Conservation (phyloP, 2,888 invertebrate species). For the Vandiemenella viatica region DNA sequence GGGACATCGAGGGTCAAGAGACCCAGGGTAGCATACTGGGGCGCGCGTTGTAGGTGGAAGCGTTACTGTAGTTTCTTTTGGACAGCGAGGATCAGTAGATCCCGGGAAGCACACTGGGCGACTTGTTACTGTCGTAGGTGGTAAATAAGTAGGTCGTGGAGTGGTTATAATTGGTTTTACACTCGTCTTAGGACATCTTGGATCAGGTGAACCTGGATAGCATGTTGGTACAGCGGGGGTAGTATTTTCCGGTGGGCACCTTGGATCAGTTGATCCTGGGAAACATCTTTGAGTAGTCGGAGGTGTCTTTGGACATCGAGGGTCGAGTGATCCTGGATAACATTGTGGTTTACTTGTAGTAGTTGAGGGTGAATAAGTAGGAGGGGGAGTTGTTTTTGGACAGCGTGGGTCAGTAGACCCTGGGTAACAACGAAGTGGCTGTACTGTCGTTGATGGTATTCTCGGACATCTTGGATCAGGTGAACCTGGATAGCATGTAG, state of each 20-base stretch:
- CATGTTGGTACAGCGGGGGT: conserved; percentile 20
- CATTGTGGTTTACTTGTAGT: conserved; percentile 23
- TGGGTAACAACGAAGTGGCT: conserved; percentile 22
- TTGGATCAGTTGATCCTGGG: conserved; percentile 11
- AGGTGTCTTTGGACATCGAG: conserved; percentile 18
- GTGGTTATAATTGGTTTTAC: conserved; percentile 9
- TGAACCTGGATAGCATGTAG: conserved; percentile 13
- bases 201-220: conserved; percentile 33
- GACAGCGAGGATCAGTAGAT: conserved; percentile 1
- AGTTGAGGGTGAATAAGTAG: conserved; percentile 13
- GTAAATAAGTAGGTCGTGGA: conserved; percentile 21
- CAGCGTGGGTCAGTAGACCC: conserved; percentile 22
- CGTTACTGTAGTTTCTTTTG: conserved; percentile 12
- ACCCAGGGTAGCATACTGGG: conserved; percentile 16
- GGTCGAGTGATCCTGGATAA: conserved; percentile 23
- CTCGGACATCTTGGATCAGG: conserved; percentile 19
- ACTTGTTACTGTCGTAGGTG: conserved; percentile 17
- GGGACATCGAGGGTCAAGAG: conserved; percentile 16
- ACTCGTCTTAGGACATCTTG: conserved; percentile 25
- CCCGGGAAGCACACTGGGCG: conserved; percentile 14
- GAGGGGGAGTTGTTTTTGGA: conserved; percentile 10
- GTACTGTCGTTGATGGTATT: conserved; percentile 16
- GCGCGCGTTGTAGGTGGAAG: conserved; percentile 15
- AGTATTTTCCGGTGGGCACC: conserved; percentile 17
- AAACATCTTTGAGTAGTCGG: neutral